A percentile compares a stretch with the other conserved stretches of the same genome.
Evolutionary conservation across 92 coral and sea anemone species (phyloP).

Genomic region (Nematostella vectensis): DNA sequence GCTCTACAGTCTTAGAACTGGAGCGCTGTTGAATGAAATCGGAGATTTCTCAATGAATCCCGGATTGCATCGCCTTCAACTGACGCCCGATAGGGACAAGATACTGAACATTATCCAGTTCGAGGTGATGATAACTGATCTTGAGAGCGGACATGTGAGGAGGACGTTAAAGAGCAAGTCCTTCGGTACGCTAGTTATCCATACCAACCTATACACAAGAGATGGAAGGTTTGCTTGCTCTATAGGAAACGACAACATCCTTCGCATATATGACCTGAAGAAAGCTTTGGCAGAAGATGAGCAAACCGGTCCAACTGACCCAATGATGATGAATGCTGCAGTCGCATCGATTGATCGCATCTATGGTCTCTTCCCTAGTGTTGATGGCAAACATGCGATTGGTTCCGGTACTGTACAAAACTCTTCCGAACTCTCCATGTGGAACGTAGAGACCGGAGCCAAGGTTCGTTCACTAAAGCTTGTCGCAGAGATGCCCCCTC

Average conservation of each 20-base stretch:
- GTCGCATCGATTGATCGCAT: slow-evolving; percentile 59
- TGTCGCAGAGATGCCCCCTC: slow-evolving; percentile 30
- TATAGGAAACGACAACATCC: slow-evolving; percentile 56
- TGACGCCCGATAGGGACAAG: slow-evolving; percentile 48
- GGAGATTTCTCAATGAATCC: slow-evolving; percentile 47
- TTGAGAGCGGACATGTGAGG: slow-evolving; percentile 40
- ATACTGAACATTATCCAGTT: slow-evolving; percentile 41
- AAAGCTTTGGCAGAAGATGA: slow-evolving; percentile 54
- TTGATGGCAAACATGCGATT: slow-evolving; percentile 70
- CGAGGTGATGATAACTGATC: slow-evolving; percentile 62
- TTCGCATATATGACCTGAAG: slow-evolving; percentile 79
- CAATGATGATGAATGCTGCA: slow-evolving; percentile 13
- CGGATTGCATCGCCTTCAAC: slow-evolving; percentile 51
- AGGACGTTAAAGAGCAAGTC: slow-evolving; percentile 61
- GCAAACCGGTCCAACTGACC: slow-evolving; percentile 18
- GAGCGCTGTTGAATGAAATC: slow-evolving; percentile 41
- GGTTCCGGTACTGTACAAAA: slow-evolving; percentile 46
- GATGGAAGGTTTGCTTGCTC: slow-evolving; percentile 51
- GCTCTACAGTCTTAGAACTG: slow-evolving; percentile 43
- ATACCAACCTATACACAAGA: slow-evolving; percentile 44
- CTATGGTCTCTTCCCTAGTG: slow-evolving; percentile 32
- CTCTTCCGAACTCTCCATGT: slow-evolving; percentile 44
- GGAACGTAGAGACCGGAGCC: slow-evolving; percentile 53
- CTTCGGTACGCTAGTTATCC: slow-evolving; percentile 59
- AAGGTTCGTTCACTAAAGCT: slow-evolving; percentile 53